Percentiles rank a stretch among this genome's conserved stretches.
Evolutionary conservation across 2,113 vertebrate genomes (phyloP).

Genomic region (Cyphomyrus plagiostoma): DNA sequence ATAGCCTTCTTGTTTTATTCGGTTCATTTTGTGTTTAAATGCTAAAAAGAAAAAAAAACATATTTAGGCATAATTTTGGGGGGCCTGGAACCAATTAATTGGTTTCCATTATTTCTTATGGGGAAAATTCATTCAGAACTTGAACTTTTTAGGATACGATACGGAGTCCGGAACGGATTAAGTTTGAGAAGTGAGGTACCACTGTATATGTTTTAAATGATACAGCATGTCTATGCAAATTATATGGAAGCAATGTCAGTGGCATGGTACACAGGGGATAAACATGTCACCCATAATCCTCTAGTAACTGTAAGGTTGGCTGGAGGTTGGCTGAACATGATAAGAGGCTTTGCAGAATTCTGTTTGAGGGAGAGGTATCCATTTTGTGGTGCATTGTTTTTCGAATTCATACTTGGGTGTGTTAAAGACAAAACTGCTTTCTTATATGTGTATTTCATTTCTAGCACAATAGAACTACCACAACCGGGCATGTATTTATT

Average conservation of each 20-base stretch:
- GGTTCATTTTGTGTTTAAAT: too few species aligned
- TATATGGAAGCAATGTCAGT: background rate
- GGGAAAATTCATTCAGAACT: too few species aligned
- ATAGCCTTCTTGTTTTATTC: too few species aligned
- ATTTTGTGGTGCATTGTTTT: background rate
- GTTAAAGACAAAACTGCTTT: background rate
- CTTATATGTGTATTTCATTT: background rate
- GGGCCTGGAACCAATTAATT: too few species aligned
- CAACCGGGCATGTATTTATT: background rate
- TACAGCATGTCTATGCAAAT: background rate
- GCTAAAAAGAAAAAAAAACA: too few species aligned
- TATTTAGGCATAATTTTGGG: too few species aligned
- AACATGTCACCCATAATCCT: background rate
- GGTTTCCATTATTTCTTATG: too few species aligned
- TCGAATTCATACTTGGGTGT: background rate
- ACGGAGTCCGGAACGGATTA: too few species aligned
- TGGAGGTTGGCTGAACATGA: background rate
- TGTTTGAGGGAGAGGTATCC: background rate
- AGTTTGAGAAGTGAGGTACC: too few species aligned
- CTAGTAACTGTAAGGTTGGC: background rate
- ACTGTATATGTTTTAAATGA: background rate
- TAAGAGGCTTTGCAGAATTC: background rate
- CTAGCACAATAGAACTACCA: background rate
- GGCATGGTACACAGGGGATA: background rate
- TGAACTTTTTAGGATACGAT: too few species aligned